These are phyloP conservation scores for Atta texana DNA, from an alignment of 1,140 invertebrate genomes.

Conservation along the genomic window DNA sequence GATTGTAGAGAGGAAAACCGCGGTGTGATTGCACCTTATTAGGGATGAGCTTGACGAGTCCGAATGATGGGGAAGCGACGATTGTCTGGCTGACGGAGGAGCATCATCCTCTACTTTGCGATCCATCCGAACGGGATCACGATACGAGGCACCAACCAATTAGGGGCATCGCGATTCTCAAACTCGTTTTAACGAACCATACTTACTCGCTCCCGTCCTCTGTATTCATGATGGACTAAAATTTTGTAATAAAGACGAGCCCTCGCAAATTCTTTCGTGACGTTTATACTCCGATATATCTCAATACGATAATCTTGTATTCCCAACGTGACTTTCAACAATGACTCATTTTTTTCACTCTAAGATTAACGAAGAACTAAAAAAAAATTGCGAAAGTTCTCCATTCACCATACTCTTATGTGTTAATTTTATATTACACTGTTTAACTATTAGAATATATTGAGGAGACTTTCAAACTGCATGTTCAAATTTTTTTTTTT, in stretches of 20 bases:
- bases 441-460: too few species aligned
- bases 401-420: too few species aligned
- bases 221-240: conserved; percentile 50
- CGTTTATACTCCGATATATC: conserved; percentile 26
- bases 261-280: conserved; percentile 8
- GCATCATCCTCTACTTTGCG: conserved; percentile 75
- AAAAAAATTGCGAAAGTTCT: conserved; percentile 35
- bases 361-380: conserved; percentile 8
- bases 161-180: conserved; percentile 72
- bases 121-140: conserved; percentile 69
- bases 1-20: conserved; percentile 62
- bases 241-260: conserved; percentile 6
- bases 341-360: background rate
- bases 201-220: background rate
- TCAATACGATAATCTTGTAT: conserved; percentile 12
- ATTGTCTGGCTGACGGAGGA: conserved; percentile 76
- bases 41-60: conserved; percentile 68
- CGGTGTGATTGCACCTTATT: conserved; percentile 79
- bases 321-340: background rate
- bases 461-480: too few species aligned
- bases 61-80: conserved; percentile 60
- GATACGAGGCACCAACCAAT: conserved; percentile 77
- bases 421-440: conserved; percentile 12
- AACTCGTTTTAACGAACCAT: conserved; percentile 74
- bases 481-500: too few species aligned